Base-by-base conservation (phyloP, 2,888 invertebrate species). In the Ophioninae sp. region DNA sequence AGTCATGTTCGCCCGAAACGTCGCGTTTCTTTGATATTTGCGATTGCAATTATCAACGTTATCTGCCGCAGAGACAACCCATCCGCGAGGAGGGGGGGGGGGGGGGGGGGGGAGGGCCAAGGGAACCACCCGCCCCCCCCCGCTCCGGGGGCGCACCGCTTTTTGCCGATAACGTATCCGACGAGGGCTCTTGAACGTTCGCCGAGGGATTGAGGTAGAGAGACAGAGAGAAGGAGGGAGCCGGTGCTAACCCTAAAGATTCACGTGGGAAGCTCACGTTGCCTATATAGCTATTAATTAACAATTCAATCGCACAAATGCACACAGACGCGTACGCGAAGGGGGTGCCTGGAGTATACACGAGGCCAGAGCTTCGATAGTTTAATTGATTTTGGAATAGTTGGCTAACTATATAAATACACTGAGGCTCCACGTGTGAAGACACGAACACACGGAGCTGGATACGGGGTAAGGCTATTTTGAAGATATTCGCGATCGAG, bases 331-430 rank as follows among this genome's bases (percentile, higher is more conserved):
- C 22, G 58, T 56, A 61, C 61, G 59, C 23, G 37, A 58, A 59
- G 61, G 8, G 23, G 59, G 73, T 71, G 58, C 64, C 13, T n/a
- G 7, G 30, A 20, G 30, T 30, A 51, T 9, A n/a, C 61, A n/a
- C 61, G 58, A 68, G 81, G 79, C 79, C 79, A 76, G 76, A 79
- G 86, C 85, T 84, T 73, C 88, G 88, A 89, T 90, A 90, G 90
- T 91, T 91, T 90, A 92, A 92, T 92, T 91, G 90, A 91, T 90
- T 92, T 87, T 81, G 88, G 87, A 91, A 91, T 92, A 92, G 92
- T 92, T 91, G 88, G 73, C 80, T 71, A 67, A 69, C 77, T 39
- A 67, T 61, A 17, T 51, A 61, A 44, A 61, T 22, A 68, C 37
- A 5, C 13, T 51, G 51, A 13, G 5, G 5, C 5, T 51, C 0